These are phyloP conservation scores for Syndactyla subalaris DNA, from an alignment of 2,797 vertebrate species.

Conservation along the genomic window DNA sequence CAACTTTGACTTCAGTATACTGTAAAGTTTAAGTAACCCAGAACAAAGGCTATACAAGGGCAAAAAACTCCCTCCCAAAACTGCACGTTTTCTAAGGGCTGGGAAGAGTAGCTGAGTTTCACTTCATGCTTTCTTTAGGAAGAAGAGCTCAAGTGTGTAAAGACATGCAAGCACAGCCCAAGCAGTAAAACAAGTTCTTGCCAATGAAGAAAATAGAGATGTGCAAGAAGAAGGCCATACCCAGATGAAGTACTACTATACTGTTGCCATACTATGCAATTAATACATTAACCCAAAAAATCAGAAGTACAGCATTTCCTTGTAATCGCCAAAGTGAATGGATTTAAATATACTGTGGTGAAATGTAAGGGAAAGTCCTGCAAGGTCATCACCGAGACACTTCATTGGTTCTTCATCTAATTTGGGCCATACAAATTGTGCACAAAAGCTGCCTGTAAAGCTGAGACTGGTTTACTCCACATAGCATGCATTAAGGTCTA, in stretches of 20 bases:
- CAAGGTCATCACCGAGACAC: background rate
- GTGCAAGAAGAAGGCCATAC: background rate
- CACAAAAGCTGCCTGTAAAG: background rate
- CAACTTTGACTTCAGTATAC: background rate
- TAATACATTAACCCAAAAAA: background rate
- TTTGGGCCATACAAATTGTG: background rate
- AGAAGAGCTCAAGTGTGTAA: background rate
- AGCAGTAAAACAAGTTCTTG: background rate
- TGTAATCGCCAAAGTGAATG: background rate
- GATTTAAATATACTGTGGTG: background rate
- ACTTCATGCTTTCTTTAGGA: background rate
- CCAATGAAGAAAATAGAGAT: background rate
- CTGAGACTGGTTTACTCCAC: background rate
- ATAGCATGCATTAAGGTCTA: background rate
- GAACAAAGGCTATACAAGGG: background rate
- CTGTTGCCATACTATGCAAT: background rate
- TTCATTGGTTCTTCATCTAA: background rate
- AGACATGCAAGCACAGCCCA: background rate
- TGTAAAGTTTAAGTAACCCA: background rate
- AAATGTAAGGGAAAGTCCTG: background rate
- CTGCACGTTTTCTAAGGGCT: background rate
- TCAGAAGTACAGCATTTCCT: background rate
- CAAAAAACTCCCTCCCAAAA: background rate
- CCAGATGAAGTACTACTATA: background rate
- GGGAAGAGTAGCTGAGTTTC: background rate